Base-by-base conservation (phyloP, 2,888 invertebrate species). In the Bhutanitis thaidina region DNA sequence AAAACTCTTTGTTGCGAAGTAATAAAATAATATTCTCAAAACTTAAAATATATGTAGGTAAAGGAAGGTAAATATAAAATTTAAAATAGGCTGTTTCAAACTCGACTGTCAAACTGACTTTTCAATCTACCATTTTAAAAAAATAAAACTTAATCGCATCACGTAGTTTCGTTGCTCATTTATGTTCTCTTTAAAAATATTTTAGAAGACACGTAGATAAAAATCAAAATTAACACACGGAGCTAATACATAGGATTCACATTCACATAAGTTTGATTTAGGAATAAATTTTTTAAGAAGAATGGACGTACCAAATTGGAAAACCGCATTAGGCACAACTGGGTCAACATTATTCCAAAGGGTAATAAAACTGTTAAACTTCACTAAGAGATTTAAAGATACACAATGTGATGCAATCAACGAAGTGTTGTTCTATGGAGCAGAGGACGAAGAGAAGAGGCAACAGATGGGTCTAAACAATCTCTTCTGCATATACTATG, bases 351-450 rank as follows among this genome's bases (percentile, higher is more conserved):
- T 63, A 60, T 39, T 63, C 59, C 37, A 46, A 67, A 34, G 61
- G 54, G 3, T 56, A 51, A 25, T 60, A 57, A 52, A 52, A 58
- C 25, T 49, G 59, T 4, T 61, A 54, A 47, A 52, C 39, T 41
- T 49, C 16, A 39, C 14, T n/a, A 32, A 52, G 29, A 47, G 41
- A 10, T 12, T 12, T 34, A 51, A 47, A 38, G 16, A 34, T 47
- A 32, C 59, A 44, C 62, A 62, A 39, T 47, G 35, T 48, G 68
- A 71, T 2, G 32, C 57, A 1, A 65, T 81, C 9, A 79, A 82
- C 60, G 77, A 80, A 63, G 66, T 85, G 1, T 60, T 85, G 43
- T 67, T 83, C 35, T 81, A 82, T 53, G 81, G 81, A 39, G 67
- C 62, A 8, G 66, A 67, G 4, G 65, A 74, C 29, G 67, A 70